These are phyloP conservation scores for Cyclophora albipunctata DNA, from an alignment of 2,888 invertebrate genomes.

Conservation along the genomic window DNA sequence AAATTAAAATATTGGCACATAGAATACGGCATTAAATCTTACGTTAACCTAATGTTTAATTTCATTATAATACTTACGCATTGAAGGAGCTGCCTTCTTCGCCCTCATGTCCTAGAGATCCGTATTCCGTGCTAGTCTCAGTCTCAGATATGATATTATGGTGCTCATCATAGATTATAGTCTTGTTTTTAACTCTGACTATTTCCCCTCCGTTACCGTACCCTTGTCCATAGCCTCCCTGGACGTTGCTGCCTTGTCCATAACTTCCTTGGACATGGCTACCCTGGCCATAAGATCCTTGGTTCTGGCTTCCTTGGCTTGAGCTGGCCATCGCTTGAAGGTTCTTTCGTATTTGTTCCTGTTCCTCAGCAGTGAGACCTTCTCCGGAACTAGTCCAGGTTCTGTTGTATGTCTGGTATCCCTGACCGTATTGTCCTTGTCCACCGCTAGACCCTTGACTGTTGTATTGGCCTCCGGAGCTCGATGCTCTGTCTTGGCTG, in stretches of 20 bases:
- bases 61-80: conserved; percentile 37
- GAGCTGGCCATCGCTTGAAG: conserved; percentile 31
- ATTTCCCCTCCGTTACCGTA: conserved; percentile 25
- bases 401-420: conserved; percentile 35
- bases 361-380: conserved; percentile 44
- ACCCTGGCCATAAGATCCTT: conserved; percentile 9
- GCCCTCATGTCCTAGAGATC: conserved; percentile 58
- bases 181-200: conserved; percentile 46
- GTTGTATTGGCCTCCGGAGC: conserved; percentile 18
- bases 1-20: neutral
- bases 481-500: conserved; percentile 13
- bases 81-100: conserved; percentile 64
- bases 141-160: conserved; percentile 62
- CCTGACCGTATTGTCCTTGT: conserved; percentile 9
- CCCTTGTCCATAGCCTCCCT: conserved; percentile 30
- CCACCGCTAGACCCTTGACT: conserved; percentile 20
- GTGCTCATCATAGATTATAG: conserved; percentile 53
- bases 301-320: conserved; percentile 13
- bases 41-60: too few relatives aligned
- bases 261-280: conserved; percentile 21
- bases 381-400: conserved; percentile 40
- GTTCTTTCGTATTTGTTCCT: conserved; percentile 43
- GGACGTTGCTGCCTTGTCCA: conserved; percentile 26
- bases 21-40: too few relatives aligned
- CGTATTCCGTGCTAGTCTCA: conserved; percentile 71